Base-by-base conservation (phyloP, 2,888 invertebrate species). In the Rotaria sp. region DNA sequence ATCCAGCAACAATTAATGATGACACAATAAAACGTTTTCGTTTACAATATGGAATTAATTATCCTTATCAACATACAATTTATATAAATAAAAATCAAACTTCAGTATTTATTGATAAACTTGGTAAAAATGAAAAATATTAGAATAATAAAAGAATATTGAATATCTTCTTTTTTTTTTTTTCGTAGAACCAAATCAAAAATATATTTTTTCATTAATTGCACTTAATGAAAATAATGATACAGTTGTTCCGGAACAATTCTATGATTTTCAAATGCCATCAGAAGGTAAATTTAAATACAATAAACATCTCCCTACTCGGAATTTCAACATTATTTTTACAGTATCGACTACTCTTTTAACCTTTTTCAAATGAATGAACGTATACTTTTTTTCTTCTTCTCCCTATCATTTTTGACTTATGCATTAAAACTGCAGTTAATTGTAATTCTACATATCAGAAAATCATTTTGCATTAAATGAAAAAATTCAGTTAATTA, bases 251-350 rank as follows among this genome's bases (percentile, higher is more conserved):
- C 45, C 41, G 10, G 45, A 41, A 80, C 80, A 80, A 45, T 45
- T 80, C 11, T 80, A 45, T 45, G 80, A 80, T 80, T 80, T 80
- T 80, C 80, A 80, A 80, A 80, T 80, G 80, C 80, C 80, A 45
- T 45, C 80, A 10, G 80, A 80, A 80, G 80, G 80, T 80, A 80
- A 75, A 18, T 24, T 38, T 38, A 10, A 26, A 41, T 11, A 45
- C 45, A 41, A 75, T 11, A 38, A 38, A 35, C 24, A 18, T 26
- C n/a, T n/a, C n/a, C n/a, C n/a, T n/a, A n/a, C n/a, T n/a, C n/a
- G n/a, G n/a, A n/a, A n/a, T n/a, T n/a, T n/a, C n/a, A n/a, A n/a
- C n/a, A n/a, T n/a, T n/a, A n/a, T n/a, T n/a, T n/a, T n/a, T n/a
- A n/a, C n/a, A n/a, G n/a, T n/a, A n/a, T n/a, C n/a, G n/a, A n/a